Conservation (phyloP, 2,797 vertebrate genomes). For the Sebastes vulpes region DNA sequence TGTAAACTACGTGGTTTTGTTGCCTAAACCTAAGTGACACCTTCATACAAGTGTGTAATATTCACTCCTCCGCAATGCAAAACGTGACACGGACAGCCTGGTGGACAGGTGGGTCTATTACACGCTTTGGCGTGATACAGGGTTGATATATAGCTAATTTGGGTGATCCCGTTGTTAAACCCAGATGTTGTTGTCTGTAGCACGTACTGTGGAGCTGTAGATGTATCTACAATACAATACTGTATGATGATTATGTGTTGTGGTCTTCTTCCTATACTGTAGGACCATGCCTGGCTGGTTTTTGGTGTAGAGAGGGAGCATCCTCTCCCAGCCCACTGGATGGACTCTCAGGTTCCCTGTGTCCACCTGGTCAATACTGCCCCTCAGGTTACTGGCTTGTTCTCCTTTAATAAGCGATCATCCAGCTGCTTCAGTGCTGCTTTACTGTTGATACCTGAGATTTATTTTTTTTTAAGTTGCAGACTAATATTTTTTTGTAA, state of each 20-base stretch:
- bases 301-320: conserved; percentile 90
- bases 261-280: background rate
- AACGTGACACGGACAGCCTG: too few relatives aligned
- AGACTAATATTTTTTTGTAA: background rate
- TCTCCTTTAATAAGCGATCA: background rate
- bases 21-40: too few relatives aligned
- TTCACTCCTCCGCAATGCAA: too few relatives aligned
- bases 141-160: background rate
- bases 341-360: conserved; percentile 84
- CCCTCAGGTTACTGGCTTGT: conserved; percentile 77
- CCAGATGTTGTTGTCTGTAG: background rate
- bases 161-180: background rate
- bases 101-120: too few relatives aligned
- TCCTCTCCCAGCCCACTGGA: conserved; percentile 82
- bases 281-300: conserved; percentile 91
- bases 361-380: conserved; percentile 91
- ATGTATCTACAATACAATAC: background rate
- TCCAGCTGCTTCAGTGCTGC: background rate
- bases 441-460: background rate
- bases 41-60: too few relatives aligned
- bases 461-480: background rate
- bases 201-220: background rate
- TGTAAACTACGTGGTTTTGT: too few relatives aligned
- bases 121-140: too few relatives aligned
- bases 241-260: conserved; percentile 2